These are phyloP conservation scores for Cryptocephalus moraei DNA, from an alignment of 2,888 invertebrate species.

Conservation along the genomic window DNA sequence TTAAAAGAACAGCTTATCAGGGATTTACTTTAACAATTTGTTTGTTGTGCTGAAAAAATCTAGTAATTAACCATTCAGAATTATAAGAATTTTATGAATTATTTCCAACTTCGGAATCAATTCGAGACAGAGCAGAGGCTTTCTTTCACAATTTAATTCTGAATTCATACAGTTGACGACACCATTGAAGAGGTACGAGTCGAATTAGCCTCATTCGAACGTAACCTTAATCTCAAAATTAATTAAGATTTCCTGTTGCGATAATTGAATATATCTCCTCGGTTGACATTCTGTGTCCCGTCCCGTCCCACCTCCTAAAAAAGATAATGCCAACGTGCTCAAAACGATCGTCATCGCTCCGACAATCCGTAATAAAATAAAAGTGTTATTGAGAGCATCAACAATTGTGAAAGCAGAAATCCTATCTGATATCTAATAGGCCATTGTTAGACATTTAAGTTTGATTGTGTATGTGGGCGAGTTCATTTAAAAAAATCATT, in stretches of 20 bases:
- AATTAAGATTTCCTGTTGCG: slow-evolving; percentile 8
- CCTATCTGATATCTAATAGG: slow-evolving; percentile 36
- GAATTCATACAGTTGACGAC: too few relatives aligned
- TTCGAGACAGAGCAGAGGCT: too few relatives aligned
- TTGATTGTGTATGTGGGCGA: slow-evolving; percentile 41
- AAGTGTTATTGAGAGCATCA: slow-evolving; percentile 30
- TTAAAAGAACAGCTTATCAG: too few relatives aligned
- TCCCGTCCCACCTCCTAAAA: slow-evolving; percentile 7
- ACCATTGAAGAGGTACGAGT: too few relatives aligned
- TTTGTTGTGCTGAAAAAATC: too few relatives aligned
- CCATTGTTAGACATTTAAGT: slow-evolving; percentile 40
- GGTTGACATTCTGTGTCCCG: slow-evolving; percentile 12
- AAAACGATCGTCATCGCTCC: slow-evolving; percentile 10
- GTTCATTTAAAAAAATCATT: slow-evolving; percentile 40
- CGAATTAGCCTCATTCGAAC: too few relatives aligned
- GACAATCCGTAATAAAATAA: slow-evolving; percentile 25
- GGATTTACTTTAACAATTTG: too few relatives aligned
- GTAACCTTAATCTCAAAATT: not conserved
- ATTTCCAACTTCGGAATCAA: too few relatives aligned
- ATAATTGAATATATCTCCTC: slow-evolving; percentile 1
- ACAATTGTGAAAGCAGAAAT: slow-evolving; percentile 33
- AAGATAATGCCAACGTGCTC: slow-evolving; percentile 6
- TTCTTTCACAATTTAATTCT: too few relatives aligned
- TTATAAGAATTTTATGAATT: too few relatives aligned
- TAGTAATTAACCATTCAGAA: too few relatives aligned